Conservation (phyloP, 2,113 vertebrate species). For the Dinomys branickii region DNA sequence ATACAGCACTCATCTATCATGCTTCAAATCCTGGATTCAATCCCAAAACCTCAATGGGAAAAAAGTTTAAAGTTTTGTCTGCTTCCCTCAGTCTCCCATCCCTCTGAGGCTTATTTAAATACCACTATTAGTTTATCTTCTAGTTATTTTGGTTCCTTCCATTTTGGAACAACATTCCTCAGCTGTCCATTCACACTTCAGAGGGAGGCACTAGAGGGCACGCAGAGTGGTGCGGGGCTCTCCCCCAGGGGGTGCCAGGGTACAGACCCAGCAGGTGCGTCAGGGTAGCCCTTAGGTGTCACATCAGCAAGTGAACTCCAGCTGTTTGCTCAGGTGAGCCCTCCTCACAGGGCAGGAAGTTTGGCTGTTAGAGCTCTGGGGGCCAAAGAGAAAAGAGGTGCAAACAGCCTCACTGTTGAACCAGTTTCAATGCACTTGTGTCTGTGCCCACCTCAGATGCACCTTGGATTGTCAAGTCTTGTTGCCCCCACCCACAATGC, state of each 20-base stretch:
- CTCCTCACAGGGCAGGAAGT: not conserved
- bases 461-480: not conserved
- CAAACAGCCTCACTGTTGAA: not conserved
- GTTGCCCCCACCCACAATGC: not conserved
- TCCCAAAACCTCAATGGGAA: not conserved
- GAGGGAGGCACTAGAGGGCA: not conserved
- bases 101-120: not conserved
- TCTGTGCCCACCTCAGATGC: too few species aligned
- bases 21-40: not conserved
- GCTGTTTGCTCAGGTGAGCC: not conserved
- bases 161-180: not conserved
- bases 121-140: not conserved
- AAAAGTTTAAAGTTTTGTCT: not conserved
- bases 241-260: not conserved
- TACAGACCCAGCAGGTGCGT: not conserved
- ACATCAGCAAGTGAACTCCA: not conserved
- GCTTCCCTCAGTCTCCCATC: not conserved
- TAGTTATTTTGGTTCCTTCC: not conserved
- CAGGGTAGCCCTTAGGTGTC: not conserved
- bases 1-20: not conserved
- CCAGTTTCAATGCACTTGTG: not conserved
- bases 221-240: accelerated
- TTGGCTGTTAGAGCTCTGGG: not conserved
- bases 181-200: not conserved
- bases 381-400: not conserved